phyloP scores from a whole-genome alignment of 2,888 invertebrate species.

The Escarpia spicata region DNA sequence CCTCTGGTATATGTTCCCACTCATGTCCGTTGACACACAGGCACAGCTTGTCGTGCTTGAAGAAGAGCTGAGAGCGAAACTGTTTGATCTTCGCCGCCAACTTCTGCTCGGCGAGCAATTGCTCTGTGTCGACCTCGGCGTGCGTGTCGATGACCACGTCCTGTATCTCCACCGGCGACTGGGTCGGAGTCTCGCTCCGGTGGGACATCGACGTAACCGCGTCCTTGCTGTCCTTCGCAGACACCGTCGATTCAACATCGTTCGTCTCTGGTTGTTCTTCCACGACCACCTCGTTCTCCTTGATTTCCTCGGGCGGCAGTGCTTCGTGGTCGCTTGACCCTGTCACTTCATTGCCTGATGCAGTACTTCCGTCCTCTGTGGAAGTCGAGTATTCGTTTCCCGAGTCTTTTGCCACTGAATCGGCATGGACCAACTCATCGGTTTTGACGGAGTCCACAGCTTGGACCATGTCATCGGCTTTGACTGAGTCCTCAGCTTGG shows the following conservation, averaged over 20 bases:
- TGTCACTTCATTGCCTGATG: not conserved
- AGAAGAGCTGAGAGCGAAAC: not conserved
- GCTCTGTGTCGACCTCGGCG: not conserved
- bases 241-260: not conserved
- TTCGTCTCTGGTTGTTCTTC: not conserved
- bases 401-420: not conserved
- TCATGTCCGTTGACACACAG: not conserved
- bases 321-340: not conserved
- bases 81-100: not conserved
- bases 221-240: not conserved
- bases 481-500: too few relatives aligned
- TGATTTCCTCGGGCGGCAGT: not conserved
- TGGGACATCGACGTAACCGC: not conserved
- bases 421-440: too few relatives aligned
- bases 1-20: not conserved
- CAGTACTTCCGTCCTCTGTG: not conserved
- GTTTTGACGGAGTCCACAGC: too few relatives aligned
- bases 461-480: too few relatives aligned
- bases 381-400: not conserved
- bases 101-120: not conserved
- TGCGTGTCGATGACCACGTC: too few relatives aligned
- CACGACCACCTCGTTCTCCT: not conserved
- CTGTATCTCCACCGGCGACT: too few relatives aligned
- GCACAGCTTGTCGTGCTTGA: slow-evolving; percentile 1
- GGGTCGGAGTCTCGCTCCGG: not conserved